Base-by-base conservation (phyloP, 1,140 invertebrate species). In the Drosophila malerkotliana region DNA sequence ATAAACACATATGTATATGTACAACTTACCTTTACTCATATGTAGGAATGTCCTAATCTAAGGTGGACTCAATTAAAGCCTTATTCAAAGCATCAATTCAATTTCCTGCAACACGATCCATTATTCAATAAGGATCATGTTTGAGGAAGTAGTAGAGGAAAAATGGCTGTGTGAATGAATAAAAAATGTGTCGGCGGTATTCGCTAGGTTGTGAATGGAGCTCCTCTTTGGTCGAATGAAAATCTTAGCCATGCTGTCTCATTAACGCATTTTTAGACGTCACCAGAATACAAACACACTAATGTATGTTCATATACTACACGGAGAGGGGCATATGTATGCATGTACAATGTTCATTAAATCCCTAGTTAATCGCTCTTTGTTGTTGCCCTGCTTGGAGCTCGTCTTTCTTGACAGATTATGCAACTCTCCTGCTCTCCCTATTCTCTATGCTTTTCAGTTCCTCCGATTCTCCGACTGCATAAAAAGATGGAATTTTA, bases 201-300 rank as follows among this genome's bases (percentile, higher is more conserved):
- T 37, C 41, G 75, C 14, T 26, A 47, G 53, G 63, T 79, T 45
- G 41, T 63, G 49, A 75, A 76, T 83, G 56, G 41, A 72, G 75
- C 63, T 37, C 41, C 32, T 63, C 45, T 49, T 60, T 55, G 14
- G 4, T 9, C 1, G 28, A 57, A 44, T 21, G 4, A 45, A 44
- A 39, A 37, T 67, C 48, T 61, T 10, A 32, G 56, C 15, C 54
- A 47, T 39, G 61, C 51, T 32, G 64, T 41, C 72, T 83, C 76
- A 84, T 84, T 84, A 84, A 81, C 80, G 80, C 80, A 76, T 79
- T 77, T 84, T 84, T 49, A 58, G 62, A 79, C 72, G 80, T 84
- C 77, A 84, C 60, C 64, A 74, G 41, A 30, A 61, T 8, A 48
- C 48, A 52, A 10, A 37, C 49, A 41, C 34, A 21, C 15, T 21